Evolutionary conservation across 2,113 vertebrate species (phyloP).

Genomic region (Prietella phreatophila): DNA sequence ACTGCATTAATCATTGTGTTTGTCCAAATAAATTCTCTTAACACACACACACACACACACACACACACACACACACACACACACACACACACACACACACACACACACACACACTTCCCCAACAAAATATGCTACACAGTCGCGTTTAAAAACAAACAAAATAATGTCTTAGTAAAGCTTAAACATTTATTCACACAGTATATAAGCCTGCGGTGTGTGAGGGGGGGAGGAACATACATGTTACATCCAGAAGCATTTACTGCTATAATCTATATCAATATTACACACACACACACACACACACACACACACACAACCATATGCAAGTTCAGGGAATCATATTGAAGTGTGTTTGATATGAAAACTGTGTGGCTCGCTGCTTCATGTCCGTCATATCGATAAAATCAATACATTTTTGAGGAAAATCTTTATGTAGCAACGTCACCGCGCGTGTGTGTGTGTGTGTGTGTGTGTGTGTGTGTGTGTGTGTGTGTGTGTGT

Average conservation of each 20-base stretch:
- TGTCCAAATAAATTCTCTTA: too few relatives aligned
- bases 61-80: constrained; percentile 70
- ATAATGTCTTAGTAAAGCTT: constrained; percentile 67
- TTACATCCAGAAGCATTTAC: constrained; percentile 59
- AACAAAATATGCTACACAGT: constrained; percentile 72
- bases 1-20: too few relatives aligned
- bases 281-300: constrained; percentile 50
- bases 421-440: constrained; percentile 71
- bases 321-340: constrained; percentile 70
- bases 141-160: constrained; percentile 70
- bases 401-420: constrained; percentile 60
- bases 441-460: constrained; percentile 49
- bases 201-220: constrained; percentile 44
- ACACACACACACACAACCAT: constrained; percentile 45
- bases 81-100: constrained; percentile 65
- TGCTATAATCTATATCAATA: constrained; percentile 45
- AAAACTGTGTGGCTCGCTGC: constrained; percentile 63
- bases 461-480: constrained; percentile 17
- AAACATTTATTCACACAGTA: constrained; percentile 72
- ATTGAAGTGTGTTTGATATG: constrained; percentile 65
- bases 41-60: constrained; percentile 70
- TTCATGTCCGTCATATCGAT: constrained; percentile 59
- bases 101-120: constrained; percentile 72
- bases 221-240: constrained; percentile 61
- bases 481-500: too few relatives aligned